Evolutionary conservation across 2,888 invertebrate species (phyloP), one percentile per base, ranked within the genome.

Genomic region (Euzetes globulus): DNA sequence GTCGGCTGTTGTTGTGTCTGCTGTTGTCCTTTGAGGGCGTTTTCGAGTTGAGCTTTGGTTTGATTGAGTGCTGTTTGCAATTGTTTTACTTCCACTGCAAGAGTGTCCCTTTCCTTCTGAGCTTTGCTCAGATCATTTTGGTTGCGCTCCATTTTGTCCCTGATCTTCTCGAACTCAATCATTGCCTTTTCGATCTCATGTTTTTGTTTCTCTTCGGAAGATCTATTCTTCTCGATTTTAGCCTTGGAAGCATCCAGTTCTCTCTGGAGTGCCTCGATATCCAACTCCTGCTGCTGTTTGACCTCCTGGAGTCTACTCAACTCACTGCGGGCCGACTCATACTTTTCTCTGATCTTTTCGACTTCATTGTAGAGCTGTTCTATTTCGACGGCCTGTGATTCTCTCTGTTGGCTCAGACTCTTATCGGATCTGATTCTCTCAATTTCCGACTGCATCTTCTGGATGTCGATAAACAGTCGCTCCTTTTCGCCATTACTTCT

Each of bases 141-240:
- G 37, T 78, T 78, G 19, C 80, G 76, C 33, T 80, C 79, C 68
- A 80, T 72, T 73, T 81, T 80, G 33, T 80, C 79, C 27, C 78
- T 75, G 70, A 80, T 90, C 65, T 78, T 78, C 72, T 81, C 90
- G 81, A 88, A 88, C 80, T 91, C 91, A 84, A 91, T 90, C 83
- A 89, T 89, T 76, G 87, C 85, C 75, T 88, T 84, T 78, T 86
- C 86, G 25, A 79, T 77, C 71, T 79, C 79, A 25, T 77, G 75
- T 71, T 78, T 78, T 6, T 79, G 78, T 58, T 76, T 78, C 37
- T 76, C 77, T 55, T 79, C 79, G 3, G 73, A 60, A 17, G 71
- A 45, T 47, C 75, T 72, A 79, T 91, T 85, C 80, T 91, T 86
- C 82, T 92, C 92, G 81, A 91, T 87, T 83, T 92, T 91, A 81